Base-by-base conservation (phyloP, 2,113 vertebrate species). In the Uria lomvia region DNA sequence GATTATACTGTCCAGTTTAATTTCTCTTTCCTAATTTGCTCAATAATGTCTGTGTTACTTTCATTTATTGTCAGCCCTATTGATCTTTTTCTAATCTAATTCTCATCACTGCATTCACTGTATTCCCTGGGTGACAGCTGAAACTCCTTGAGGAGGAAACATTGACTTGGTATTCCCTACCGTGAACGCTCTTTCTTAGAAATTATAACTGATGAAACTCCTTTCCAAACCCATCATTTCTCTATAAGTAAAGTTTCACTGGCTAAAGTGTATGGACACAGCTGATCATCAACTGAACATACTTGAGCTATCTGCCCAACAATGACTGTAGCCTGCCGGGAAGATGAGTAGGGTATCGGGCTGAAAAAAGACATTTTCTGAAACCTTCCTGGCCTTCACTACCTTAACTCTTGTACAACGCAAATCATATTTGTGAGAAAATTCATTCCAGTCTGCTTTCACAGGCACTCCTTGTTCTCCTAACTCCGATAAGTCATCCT, bases 51-150 rank as follows among this genome's bases (percentile, higher is more conserved):
- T 95, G 74, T 97, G 96, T 95, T 97, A 93, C 95, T 98, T 96
- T 90, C 95, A 97, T 97, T 98, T 98, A 97, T 96, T 97, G 96
- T 97, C 97, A 97, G 83, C 77, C 94, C 91, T 97, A 98, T 97
- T 96, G 97, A 98, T 97, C 96, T 91, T 94, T 84, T 95, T 97
- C 96, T 97, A 96, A 98, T 96, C 94, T 97, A 97, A 98, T 97
- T 97, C 94, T 94, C 94, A 96, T 97, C 95, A 95, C 94, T 86
- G 80, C 73, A 63, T 88, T 95, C 94, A 96, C 94, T 95, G 91
- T 94, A 96, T 96, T 97, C 94, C 87, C 86, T 71, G 5, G 62
- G 90, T 96, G 96, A 97, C 96, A 97, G 95, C 87, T 84, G 65
- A 94, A 95, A 97, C 95, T 97, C 97, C 96, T 97, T 97, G 95